A percentile compares a stretch with the other conserved stretches of the same genome.
phyloP scores from a whole-genome alignment of 92 coral and sea anemone species.

The Porites rus region DNA sequence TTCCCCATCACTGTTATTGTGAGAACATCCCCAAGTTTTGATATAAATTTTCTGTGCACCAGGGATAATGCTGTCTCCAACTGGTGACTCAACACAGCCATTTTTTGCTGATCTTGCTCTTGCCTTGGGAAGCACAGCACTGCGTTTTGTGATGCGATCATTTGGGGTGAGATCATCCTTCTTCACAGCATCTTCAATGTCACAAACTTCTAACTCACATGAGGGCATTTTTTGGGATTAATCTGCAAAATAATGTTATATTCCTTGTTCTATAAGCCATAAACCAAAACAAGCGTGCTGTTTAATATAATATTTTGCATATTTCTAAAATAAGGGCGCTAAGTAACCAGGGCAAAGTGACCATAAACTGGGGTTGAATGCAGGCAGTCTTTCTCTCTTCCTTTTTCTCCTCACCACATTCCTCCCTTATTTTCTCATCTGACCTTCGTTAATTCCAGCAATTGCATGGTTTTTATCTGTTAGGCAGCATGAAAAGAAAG shows the following conservation, averaged over 20 bases:
- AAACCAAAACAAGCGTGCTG: background rate
- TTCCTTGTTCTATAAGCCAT: too few species aligned
- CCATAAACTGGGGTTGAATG: too few species aligned
- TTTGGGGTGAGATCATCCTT: slow-evolving; percentile 85
- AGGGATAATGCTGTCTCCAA: slow-evolving; percentile 92
- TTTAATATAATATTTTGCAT: too few species aligned
- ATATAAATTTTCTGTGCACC: slow-evolving; percentile 95
- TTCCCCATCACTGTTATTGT: slow-evolving; percentile 97
- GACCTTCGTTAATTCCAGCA: too few species aligned
- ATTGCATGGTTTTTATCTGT: too few species aligned
- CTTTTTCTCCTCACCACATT: too few species aligned
- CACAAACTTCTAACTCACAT: slow-evolving; percentile 80
- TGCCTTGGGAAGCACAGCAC: slow-evolving; percentile 81
- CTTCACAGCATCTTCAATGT: slow-evolving; percentile 92
- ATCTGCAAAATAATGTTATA: background rate
- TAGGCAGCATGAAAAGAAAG: too few species aligned
- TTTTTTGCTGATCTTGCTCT: slow-evolving; percentile 45
- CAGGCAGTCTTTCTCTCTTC: too few species aligned
- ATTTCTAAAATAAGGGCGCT: too few species aligned
- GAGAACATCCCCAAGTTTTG: slow-evolving; percentile 98
- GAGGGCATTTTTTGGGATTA: slow-evolving; percentile 65
- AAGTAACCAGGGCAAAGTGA: too few species aligned
- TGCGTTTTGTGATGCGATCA: slow-evolving; percentile 76
- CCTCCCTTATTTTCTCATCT: too few species aligned
- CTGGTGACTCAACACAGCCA: slow-evolving; percentile 58